Evolutionary conservation across 1,140 invertebrate species (phyloP), one percentile per base, ranked within the genome.

Genomic region (Saccostrea cuccullata): DNA sequence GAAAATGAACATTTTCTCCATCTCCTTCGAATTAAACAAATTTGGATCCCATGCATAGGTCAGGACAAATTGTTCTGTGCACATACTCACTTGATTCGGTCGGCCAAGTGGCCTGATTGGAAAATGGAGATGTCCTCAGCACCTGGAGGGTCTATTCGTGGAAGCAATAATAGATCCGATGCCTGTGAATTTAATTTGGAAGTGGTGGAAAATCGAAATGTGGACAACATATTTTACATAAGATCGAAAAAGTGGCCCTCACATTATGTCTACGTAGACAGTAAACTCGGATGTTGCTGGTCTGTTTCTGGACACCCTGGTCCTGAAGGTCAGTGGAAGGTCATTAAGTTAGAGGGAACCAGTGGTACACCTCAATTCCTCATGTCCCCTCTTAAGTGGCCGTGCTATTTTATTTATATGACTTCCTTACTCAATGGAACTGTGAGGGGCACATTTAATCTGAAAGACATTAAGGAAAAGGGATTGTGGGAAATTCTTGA

Each of bases 171-270:
- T 5, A 67, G 20, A 67, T 67, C 60, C 0, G 60, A 20, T 20
- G 60, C 60, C 11, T 20, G 60, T 67, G 60, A 67, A 67, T 67
- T 67, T 67, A 67, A 67, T n/a, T 67, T 67, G 17, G 60, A 67
- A 20, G 20, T 23, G 20, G 60, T 67, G 20, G 60, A 67, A 67
- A 67, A 67, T 1, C 60, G 20, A 0, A 67, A 67, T 23, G 1
- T 67, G 60, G 60, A 67, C 60, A 67, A 11, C 23, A 67, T 67
- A 67, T 67, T 67, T 23, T 67, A n/a, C 23, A 23, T 67, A 0
- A 67, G 60, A 11, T 67, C 60, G 60, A 67, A 67, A 11, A 67
- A 67, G 20, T 67, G 60, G 60, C 23, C 60, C 23, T 20, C 20
- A 8, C 0, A 1, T 67, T 67, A 67, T 23, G 60, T 67, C 2